Conservation (phyloP, 1,140 invertebrate species). For the Goniozus legneri region DNA sequence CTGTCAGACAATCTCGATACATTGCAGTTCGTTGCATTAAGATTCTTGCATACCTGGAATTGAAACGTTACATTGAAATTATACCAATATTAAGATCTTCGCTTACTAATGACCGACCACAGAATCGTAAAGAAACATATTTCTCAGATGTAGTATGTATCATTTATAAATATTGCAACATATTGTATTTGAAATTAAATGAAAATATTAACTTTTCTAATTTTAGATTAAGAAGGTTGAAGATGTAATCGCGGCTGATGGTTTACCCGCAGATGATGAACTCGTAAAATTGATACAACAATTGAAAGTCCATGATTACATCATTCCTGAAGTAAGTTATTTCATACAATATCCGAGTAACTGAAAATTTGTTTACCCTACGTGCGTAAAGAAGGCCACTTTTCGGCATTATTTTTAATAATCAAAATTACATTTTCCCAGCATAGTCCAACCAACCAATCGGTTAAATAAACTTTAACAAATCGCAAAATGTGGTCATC, state of each 20-base stretch:
- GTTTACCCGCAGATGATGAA: constrained; percentile 44
- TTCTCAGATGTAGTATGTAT: constrained; percentile 50
- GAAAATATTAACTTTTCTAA: constrained; percentile 2
- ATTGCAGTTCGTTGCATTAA: constrained; percentile 68
- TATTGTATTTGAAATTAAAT: constrained; percentile 1
- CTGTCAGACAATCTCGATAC: constrained; percentile 56
- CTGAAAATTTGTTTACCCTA: no score
- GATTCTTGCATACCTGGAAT: constrained; percentile 58
- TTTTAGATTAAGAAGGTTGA: constrained; percentile 51
- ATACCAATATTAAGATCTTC: constrained; percentile 59
- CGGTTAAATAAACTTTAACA: no score
- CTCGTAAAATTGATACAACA: no score
- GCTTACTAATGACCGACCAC: constrained; percentile 57
- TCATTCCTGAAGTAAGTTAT: no score
- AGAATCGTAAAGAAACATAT: constrained; percentile 54
- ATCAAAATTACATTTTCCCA: no score
- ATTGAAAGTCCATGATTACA: no score
- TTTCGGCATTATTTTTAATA: no score
- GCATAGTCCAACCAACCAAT: no score
- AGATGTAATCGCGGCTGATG: constrained; percentile 32
- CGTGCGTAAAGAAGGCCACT: no score
- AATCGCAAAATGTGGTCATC: no score
- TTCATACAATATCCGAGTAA: no score
- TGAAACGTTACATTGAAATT: constrained; percentile 64
- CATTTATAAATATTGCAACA: constrained; percentile 5